phyloP scores from a whole-genome alignment of 2,113 vertebrate species.

The Poecilia latipinna region DNA sequence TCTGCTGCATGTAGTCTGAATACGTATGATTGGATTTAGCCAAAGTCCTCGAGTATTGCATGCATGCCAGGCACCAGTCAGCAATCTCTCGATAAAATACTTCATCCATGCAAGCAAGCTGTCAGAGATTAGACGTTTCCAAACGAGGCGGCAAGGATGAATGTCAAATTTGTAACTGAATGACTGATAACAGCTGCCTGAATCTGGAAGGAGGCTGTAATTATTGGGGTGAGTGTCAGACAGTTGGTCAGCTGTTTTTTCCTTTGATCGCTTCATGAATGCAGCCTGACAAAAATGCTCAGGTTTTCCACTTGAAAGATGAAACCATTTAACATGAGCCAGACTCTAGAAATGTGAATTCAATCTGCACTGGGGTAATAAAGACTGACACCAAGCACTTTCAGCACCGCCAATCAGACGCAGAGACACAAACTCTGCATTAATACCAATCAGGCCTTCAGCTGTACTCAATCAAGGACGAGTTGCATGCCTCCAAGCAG shows the following conservation, averaged over 20 bases:
- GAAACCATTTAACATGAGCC: slow-evolving; percentile 8
- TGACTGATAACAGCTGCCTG: slow-evolving; percentile 49
- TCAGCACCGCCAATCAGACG: slow-evolving; percentile 22
- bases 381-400: not conserved
- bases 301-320: slow-evolving; percentile 5
- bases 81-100: slow-evolving; percentile 59
- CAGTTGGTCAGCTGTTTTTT: slow-evolving; percentile 50
- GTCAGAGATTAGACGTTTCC: slow-evolving; percentile 64
- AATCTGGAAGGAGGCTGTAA: slow-evolving; percentile 48
- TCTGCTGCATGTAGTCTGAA: slow-evolving; percentile 38
- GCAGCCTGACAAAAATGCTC: slow-evolving; percentile 5
- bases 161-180: slow-evolving; percentile 56
- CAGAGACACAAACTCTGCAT: slow-evolving; percentile 24
- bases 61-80: slow-evolving; percentile 21
- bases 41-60: slow-evolving; percentile 36
- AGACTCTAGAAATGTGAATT: slow-evolving; percentile 2
- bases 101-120: slow-evolving; percentile 49
- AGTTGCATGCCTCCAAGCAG: slow-evolving; percentile 20
- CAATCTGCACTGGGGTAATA: not conserved
- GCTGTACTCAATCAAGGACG: slow-evolving; percentile 69
- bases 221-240: slow-evolving; percentile 60
- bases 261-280: slow-evolving; percentile 26
- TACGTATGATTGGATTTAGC: slow-evolving; percentile 45
- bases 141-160: slow-evolving; percentile 65
- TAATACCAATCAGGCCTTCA: slow-evolving; percentile 56